phyloP scores from a whole-genome alignment of 2,113 vertebrate species.

The Hippoglossus stenolepis region DNA sequence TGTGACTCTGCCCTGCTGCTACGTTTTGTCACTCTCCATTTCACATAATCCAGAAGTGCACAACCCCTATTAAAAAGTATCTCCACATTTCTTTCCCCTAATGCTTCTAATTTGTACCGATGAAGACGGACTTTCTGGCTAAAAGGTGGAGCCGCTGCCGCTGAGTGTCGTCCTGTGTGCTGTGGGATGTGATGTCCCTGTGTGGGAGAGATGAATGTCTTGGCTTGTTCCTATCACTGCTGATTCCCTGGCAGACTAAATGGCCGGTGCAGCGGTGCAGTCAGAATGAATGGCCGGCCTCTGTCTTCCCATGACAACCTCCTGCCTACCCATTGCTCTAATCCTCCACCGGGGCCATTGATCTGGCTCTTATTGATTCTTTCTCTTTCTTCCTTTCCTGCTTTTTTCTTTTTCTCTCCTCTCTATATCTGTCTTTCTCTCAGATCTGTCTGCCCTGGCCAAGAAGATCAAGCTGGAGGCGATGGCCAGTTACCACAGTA shows the following conservation, averaged over 20 bases:
- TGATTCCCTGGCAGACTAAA: constrained; percentile 74
- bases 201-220: constrained; percentile 80
- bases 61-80: constrained; percentile 64
- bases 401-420: constrained; percentile 26
- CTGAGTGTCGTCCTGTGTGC: constrained; percentile 38
- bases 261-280: constrained; percentile 76
- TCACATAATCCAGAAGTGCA: constrained; percentile 51
- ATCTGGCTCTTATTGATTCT: constrained; percentile 77
- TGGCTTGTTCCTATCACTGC: constrained; percentile 74
- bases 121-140: constrained; percentile 45
- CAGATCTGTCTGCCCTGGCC: constrained; percentile 94
- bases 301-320: constrained; percentile 78
- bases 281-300: constrained; percentile 77
- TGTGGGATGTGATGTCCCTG: constrained; percentile 70
- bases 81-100: constrained; percentile 8
- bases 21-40: constrained; percentile 62
- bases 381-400: constrained; percentile 46
- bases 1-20: constrained; percentile 6
- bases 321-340: constrained; percentile 76
- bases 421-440: constrained; percentile 42
- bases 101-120: constrained; percentile 36
- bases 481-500: constrained; percentile 93
- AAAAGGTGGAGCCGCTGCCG: constrained; percentile 49
- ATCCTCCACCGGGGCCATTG: constrained; percentile 76
- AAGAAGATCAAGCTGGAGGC: constrained; percentile 99